Base-by-base conservation (phyloP, 2,888 invertebrate genomes). In the Orthosia incerta region DNA sequence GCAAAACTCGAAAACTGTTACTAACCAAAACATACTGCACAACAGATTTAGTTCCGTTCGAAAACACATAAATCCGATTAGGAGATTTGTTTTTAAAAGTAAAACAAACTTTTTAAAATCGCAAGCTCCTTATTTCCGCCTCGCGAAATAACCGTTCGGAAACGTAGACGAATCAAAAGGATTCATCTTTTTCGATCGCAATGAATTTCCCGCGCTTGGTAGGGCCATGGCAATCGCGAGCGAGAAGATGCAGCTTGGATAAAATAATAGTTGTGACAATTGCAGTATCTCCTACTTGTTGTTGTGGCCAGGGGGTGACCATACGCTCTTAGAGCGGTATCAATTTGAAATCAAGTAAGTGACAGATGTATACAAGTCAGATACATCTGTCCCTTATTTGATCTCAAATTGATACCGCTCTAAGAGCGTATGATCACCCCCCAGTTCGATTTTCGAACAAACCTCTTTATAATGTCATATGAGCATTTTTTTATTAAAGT, bases 111-210 rank as follows among this genome's bases (percentile, higher is more conserved):
- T 86, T 84, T 84, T 64, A 45, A 84, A 88, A 87, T 86, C 82
- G 70, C 75, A 86, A 89, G 86, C 87, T 87, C 79, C 88, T 91
- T 91, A 91, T 91, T 91, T 91, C 91, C 91, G 87, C 82, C 70
- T 68, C 48, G 63, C 68, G 78, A 83, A 82, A 86, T 86, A 87
- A 87, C 79, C 65, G 81, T 82, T 84, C 70, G 87, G 81, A 83
- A 86, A 86, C 89, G 90, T 86, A 89, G 87, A 91, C 90, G 91
- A 92, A 92, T 92, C 91, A 89, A 91, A 90, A 88, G 91, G 90
- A 94, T 92, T 91, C 89, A 90, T 93, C 89, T 90, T 89, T 87
- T 89, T 91, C 93, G 87, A 92, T 93, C 84, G 91, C 92, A 93
- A 93, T 94, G 93, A 92, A 94, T 94, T 93, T 92, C 89, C 89